Conservation (phyloP, 2,113 vertebrate species). For the Halcyon malimbica region DNA sequence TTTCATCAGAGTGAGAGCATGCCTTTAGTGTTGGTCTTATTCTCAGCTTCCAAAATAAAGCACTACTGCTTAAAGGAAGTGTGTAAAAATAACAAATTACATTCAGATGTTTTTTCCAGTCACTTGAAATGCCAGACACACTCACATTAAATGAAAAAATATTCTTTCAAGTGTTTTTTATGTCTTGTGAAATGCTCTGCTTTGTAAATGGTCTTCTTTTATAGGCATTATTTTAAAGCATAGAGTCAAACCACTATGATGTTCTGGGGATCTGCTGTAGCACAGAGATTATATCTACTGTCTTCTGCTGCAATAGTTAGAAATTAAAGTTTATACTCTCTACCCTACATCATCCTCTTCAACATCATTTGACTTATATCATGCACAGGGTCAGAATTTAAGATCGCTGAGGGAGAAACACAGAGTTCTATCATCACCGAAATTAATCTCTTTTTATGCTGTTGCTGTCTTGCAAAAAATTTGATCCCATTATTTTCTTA, state of each 20-base stretch:
- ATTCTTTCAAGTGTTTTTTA: not conserved
- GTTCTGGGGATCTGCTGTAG: not conserved
- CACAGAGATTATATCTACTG: not conserved
- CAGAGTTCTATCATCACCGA: not conserved
- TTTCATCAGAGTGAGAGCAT: not conserved
- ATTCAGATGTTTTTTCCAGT: not conserved
- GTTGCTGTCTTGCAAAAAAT: not conserved
- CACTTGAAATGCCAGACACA: not conserved
- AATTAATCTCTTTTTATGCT: not conserved
- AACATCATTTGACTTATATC: not conserved
- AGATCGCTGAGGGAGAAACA: not conserved
- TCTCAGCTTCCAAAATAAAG: not conserved
- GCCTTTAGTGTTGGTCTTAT: not conserved
- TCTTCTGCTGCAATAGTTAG: not conserved
- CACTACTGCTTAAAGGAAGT: not conserved
- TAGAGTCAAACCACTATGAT: not conserved
- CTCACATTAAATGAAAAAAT: not conserved
- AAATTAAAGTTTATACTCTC: not conserved
- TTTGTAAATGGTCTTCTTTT: conserved; percentile 14
- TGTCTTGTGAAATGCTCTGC: not conserved
- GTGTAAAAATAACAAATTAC: not conserved
- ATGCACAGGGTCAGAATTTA: not conserved
- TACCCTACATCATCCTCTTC: not conserved
- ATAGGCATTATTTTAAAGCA: conserved; percentile 5
- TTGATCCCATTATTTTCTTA: not conserved